Evolutionary conservation across 2,888 invertebrate genomes (phyloP), one percentile per base, ranked within the genome.

Genomic region (Lasioglossum pauxillum): DNA sequence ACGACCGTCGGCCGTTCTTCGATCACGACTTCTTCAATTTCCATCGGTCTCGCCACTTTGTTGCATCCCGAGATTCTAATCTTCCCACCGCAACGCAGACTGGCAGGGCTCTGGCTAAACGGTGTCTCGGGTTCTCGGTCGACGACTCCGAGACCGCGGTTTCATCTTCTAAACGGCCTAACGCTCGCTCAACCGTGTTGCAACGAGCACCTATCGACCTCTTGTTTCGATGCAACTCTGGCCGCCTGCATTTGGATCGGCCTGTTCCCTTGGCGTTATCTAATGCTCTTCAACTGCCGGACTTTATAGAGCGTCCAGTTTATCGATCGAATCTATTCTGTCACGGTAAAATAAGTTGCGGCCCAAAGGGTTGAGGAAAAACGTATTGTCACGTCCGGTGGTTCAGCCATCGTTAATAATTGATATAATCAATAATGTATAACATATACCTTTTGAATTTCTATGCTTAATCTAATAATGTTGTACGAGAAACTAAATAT

Each of bases 71-170:
- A 69, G 69, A 69, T 69, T 38, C 69, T 38, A n/a, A 69, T 69
- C 69, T 69, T 38, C n/a, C n/a, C 69, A 69, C 35, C 69, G 69
- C 38, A 69, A 69, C 35, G 35, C 35, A 10, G 35, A 1, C 64
- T 53, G 8, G 10, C 53, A 53, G 27, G 5, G 27, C 27, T 31
- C 60, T n/a, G 64, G 64, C 31, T 64, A 64, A 64, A 64, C 64
- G 31, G 64, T 64, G 60, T 64, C 64, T 64, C 64, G 64, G 31
- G 64, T 64, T 64, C 64, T 64, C 31, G 64, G 64, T 64, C 64
- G 64, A 64, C 64, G 64, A 64, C 64, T 64, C 27, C 31, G 64
- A 16, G 64, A 14, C 16, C 64, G 64, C 64, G 31, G 64, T 64
- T 64, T 64, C 31, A 64, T 64, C 64, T 64, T 16, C 64, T 64